Percentiles rank a stretch among this genome's conserved stretches.
Conservation (phyloP, 2,797 vertebrate genomes). For the Harpagifer antarcticus region DNA sequence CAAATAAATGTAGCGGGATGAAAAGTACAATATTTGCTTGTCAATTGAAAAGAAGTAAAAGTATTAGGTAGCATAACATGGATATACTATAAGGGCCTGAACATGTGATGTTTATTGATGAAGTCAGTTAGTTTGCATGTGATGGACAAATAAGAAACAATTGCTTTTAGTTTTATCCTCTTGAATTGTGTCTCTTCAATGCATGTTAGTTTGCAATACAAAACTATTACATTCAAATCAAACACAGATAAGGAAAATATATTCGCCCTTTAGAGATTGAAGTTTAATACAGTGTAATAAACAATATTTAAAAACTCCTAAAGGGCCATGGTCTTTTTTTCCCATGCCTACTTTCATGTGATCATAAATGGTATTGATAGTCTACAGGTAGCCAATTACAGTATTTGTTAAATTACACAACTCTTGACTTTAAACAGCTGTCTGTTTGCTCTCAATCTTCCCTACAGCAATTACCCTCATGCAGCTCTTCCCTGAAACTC, state of each 20-base stretch:
- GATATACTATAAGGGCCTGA: too few relatives aligned
- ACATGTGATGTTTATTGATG: neutral
- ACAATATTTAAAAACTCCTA: neutral
- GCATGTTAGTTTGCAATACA: neutral
- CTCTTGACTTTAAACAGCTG: conserved; percentile 8
- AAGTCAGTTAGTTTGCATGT: neutral
- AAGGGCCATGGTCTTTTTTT: neutral
- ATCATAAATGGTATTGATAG: neutral
- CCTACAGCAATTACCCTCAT: neutral
- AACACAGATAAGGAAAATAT: neutral
- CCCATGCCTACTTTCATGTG: neutral
- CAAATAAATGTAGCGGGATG: too few relatives aligned
- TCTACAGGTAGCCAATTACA: neutral
- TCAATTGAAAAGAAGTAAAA: too few relatives aligned
- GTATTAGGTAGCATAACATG: too few relatives aligned
- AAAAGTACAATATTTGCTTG: too few relatives aligned
- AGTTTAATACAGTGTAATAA: neutral
- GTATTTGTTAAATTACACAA: neutral
- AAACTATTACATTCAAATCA: neutral
- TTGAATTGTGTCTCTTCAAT: neutral
- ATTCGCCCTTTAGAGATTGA: neutral
- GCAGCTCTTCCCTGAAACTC: conserved; percentile 8
- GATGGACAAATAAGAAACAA: neutral
- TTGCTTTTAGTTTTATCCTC: neutral
- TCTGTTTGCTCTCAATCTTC: conserved; percentile 1